A percentile compares a stretch with the other conserved stretches of the same genome.
These are phyloP conservation scores for Toxotes chatareus DNA, from an alignment of 2,113 vertebrate genomes.

Conservation along the genomic window DNA sequence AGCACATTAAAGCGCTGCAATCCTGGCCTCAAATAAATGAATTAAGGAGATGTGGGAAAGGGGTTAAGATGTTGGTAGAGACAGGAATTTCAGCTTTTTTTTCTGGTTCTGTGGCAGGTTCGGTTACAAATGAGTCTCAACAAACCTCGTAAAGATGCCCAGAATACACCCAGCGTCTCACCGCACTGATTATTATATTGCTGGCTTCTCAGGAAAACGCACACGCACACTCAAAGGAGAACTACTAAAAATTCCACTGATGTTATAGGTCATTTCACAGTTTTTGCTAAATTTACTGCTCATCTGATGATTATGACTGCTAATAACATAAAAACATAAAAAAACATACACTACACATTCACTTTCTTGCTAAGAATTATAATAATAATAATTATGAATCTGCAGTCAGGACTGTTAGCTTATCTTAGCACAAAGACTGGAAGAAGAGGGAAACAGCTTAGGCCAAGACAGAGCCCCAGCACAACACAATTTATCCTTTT, in stretches of 20 bases:
- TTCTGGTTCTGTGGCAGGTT: conserved; percentile 56
- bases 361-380: background rate
- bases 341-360: background rate
- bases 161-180: conserved; percentile 72
- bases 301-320: conserved; percentile 9
- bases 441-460: background rate
- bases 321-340: background rate
- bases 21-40: conserved; percentile 26
- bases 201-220: conserved; percentile 51
- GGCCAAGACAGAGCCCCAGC: background rate
- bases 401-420: background rate
- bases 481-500: background rate
- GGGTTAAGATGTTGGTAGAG: conserved; percentile 42
- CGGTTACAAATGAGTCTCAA: conserved; percentile 74
- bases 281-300: conserved; percentile 18
- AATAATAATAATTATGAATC: background rate
- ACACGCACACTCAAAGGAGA: conserved; percentile 24
- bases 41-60: conserved; percentile 42
- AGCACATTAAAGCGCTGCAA: conserved; percentile 39
- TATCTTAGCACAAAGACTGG: background rate
- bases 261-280: conserved; percentile 28
- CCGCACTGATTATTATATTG: conserved; percentile 68
- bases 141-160: conserved; percentile 69
- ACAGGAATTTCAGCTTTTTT: conserved; percentile 55
- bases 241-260: conserved; percentile 13